Base-by-base conservation (phyloP, 2,113 vertebrate species). In the Engystomops pustulosus region DNA sequence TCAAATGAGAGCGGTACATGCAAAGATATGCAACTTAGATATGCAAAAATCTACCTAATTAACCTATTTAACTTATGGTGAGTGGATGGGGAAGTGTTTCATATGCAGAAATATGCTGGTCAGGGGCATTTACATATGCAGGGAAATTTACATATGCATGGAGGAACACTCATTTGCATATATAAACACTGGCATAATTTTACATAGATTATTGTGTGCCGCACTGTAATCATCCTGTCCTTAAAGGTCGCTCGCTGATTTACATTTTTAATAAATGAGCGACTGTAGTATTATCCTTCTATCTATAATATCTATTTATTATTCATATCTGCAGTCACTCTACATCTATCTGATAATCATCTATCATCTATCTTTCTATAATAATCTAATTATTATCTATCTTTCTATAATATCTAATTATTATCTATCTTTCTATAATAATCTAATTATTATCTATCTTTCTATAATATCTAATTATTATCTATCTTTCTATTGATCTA, bases 11-110 rank as follows among this genome's bases (percentile, higher is more conserved):
- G 70, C 34, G 58, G 55, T 27, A 27, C 68, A 81, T 81, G 80
- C 80, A 81, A 72, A 81, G 27, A 27, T 71, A 72, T 81, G 67
- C 80, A 44, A 58, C 49, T 58, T 44, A 55, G 30, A 76, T 83
- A 51, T 76, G 55, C 55, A 65, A 18, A 83, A 75, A 75, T 75
- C 36, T 77, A 67, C 44, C 71, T 84, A 67, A 84, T 84, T 84
- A 84, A 65, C 81, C 81, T 76, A 76, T 83, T 76, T 77, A 84
- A 62, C 71, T 76, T 60, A 47, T 65, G 27, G 55, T 68, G 53
- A 84, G 53, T 68, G 41, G 72, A 51, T 25, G 30, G 51, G 71
- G 44, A 77, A 84, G 68, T 38, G 58, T 76, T 77, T 67, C 62
- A 47, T 47, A 84, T 84, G 81, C 81, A 83, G 71, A 83, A 51